These are phyloP conservation scores for Phytoseiulus persimilis DNA, from an alignment of 2,888 invertebrate genomes.

Conservation along the genomic window DNA sequence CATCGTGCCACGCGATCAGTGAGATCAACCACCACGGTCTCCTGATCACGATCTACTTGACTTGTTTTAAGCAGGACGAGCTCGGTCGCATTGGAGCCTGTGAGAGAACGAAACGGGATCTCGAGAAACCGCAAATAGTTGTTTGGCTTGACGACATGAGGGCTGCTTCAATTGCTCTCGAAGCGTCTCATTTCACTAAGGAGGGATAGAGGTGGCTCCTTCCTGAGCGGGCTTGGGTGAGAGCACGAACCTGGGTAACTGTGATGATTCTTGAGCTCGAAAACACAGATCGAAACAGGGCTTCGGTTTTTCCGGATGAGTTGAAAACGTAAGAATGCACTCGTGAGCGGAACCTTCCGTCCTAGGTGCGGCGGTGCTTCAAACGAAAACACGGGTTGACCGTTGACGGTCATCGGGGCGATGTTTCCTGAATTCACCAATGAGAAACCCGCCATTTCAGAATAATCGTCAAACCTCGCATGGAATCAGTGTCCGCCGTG, in stretches of 20 bases:
- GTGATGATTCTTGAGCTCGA: slow-evolving; percentile 20
- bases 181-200: too few species aligned
- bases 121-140: too few species aligned
- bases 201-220: too few species aligned
- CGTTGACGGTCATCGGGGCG: slow-evolving; percentile 9
- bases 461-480: background rate
- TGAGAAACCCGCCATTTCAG: background rate
- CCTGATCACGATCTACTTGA: background rate
- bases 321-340: background rate
- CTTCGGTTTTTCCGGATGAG: background rate
- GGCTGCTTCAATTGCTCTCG: background rate
- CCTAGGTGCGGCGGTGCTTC: background rate
- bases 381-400: slow-evolving; percentile 19
- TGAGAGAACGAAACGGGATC: too few species aligned
- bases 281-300: background rate
- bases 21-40: slow-evolving; percentile 18
- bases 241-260: background rate
- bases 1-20: slow-evolving; percentile 36
- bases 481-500: background rate
- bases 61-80: background rate
- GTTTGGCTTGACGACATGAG: background rate
- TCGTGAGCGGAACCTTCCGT: background rate
- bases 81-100: background rate
- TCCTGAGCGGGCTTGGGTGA: too few species aligned
- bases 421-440: background rate